Conservation (phyloP, 2,113 vertebrate genomes). For the Athene noctua region DNA sequence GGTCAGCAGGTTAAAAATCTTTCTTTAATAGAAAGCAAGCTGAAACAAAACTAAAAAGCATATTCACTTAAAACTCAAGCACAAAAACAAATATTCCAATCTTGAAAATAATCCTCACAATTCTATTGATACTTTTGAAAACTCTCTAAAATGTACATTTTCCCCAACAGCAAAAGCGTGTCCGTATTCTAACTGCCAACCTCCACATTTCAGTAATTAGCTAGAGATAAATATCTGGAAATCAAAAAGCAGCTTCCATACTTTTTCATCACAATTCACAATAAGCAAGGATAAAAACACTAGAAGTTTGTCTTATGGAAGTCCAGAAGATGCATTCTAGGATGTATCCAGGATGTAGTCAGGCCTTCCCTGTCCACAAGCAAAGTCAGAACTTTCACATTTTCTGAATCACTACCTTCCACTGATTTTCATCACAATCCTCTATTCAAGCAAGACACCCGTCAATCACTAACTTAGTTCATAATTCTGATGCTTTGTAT, state of each 20-base stretch:
- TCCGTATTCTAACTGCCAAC: background rate
- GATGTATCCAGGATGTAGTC: background rate
- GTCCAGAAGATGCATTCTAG: background rate
- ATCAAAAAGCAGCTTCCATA: background rate
- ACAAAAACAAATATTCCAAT: background rate
- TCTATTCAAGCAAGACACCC: background rate
- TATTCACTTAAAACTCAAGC: background rate
- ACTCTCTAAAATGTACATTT: background rate
- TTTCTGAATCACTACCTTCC: background rate
- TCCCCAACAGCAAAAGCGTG: background rate
- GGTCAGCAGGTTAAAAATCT: conserved; percentile 28
- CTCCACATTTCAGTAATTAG: background rate
- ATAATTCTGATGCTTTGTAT: background rate
- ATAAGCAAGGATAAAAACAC: background rate
- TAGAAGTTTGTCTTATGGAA: background rate
- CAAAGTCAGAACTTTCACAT: background rate
- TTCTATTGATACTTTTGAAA: background rate
- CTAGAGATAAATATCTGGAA: background rate
- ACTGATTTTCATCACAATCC: background rate
- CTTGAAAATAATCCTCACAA: background rate
- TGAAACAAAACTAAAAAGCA: conserved; percentile 13
- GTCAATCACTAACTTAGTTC: background rate
- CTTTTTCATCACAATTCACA: background rate
- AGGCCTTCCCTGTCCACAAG: background rate
- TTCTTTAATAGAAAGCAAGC: conserved; percentile 26